Base-by-base conservation (phyloP, 1,140 invertebrate species). In the Grapholita molesta region DNA sequence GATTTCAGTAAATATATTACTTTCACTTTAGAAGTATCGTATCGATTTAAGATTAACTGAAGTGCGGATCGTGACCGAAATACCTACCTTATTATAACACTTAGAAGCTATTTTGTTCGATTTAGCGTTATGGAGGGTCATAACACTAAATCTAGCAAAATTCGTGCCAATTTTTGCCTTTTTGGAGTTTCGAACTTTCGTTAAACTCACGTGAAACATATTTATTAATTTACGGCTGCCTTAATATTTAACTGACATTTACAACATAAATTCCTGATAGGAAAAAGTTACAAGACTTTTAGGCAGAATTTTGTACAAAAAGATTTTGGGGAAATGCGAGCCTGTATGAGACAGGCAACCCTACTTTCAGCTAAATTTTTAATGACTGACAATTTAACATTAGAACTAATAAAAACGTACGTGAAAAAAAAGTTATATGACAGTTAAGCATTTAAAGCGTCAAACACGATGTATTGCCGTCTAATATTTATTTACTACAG, bases 1-100 rank as follows among this genome's bases (percentile, higher is more conserved):
- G 68, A 71, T 78, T 72, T 52, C 68, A 33, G 69, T 70, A 30
- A 30, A 7, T 38, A 70, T 69, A 71, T 76, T 74, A 78, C 71
- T 74, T 65, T 65, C 24, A 65, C 33, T 33, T 35, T 23, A 65
- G 18, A 38, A 23, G 33, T 38, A 65, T 38, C 33, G 64, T 38
- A 65, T 65, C 33, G 64, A 35, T 38, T 65, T 65, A 65, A 35
- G 30, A 65, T 65, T 65, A 66, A 48, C 33, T 28, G 24, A 18
- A 28, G 24, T 15, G 38, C 33, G 24, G 64, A 38, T 65, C 65
- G 38, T 66, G 65, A 42, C 24, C 35, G 38, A 66, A 28, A 48
- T 66, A 48, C 32, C 5, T 42, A 38, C 35, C 12, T 18, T 35
- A 12, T 21, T 66, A 21, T 38, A 61, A 61, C 28, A 61, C 55